Conservation (phyloP, 2,888 invertebrate genomes). For the Cacoxenus indagator region DNA sequence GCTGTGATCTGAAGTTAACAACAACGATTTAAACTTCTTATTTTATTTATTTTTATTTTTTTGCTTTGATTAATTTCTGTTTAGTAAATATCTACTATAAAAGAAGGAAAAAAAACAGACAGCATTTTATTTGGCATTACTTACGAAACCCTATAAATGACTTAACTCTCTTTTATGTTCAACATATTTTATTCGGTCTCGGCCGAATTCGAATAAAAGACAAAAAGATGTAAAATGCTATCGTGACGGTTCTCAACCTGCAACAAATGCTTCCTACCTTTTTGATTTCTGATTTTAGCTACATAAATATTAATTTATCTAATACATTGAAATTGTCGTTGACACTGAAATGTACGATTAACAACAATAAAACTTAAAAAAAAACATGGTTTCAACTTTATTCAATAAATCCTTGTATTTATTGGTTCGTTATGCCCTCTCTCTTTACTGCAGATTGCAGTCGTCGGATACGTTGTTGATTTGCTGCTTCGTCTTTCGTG, state of each 20-base stretch:
- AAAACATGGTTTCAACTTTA: conserved; percentile 6
- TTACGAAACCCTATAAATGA: no score
- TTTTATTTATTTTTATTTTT: no score
- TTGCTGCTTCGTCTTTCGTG: conserved; percentile 84
- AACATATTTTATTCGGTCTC: neutral
- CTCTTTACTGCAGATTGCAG: conserved; percentile 78
- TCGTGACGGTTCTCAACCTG: neutral
- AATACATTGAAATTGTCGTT: neutral
- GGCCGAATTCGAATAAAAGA: neutral
- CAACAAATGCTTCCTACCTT: neutral
- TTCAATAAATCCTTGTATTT: conserved; percentile 7
- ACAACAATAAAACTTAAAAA: conserved; percentile 24
- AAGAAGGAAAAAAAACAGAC: no score
- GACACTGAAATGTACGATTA: conserved; percentile 30
- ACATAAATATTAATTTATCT: neutral
- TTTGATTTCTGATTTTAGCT: neutral
- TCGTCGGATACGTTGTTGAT: conserved; percentile 81
- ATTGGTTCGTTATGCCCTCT: neutral
- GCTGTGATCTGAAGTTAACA: neutral
- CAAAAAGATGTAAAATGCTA: neutral
- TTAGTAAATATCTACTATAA: no score
- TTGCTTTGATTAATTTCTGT: no score
- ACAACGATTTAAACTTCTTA: neutral
- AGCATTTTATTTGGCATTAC: no score
- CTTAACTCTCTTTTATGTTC: neutral